These are phyloP conservation scores for Brenthis ino DNA, from an alignment of 2,888 invertebrate genomes.

Conservation along the genomic window DNA sequence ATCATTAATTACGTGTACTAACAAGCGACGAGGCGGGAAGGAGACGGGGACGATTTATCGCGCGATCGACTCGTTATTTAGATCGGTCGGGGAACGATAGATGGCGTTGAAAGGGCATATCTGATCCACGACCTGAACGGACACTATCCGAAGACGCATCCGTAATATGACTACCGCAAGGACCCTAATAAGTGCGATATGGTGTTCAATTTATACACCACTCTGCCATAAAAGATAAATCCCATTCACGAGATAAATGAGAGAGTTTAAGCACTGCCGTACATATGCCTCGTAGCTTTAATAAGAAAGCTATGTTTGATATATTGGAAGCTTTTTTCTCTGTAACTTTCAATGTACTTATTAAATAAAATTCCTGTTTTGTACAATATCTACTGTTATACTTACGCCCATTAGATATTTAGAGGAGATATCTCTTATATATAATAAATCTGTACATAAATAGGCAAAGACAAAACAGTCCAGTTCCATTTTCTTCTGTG, in stretches of 20 bases:
- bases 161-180: constrained; percentile 14
- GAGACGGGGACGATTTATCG: constrained; percentile 70
- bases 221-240: not conserved
- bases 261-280: not conserved
- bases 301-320: too few species aligned
- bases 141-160: constrained; percentile 26
- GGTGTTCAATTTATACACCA: not conserved
- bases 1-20: constrained; percentile 73
- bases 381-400: too few species aligned
- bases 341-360: too few species aligned
- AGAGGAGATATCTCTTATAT: too few species aligned
- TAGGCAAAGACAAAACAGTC: too few species aligned
- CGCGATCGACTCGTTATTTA: constrained; percentile 73
- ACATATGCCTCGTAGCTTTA: too few species aligned
- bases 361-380: too few species aligned
- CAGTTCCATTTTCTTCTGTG: too few species aligned
- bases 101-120: constrained; percentile 67
- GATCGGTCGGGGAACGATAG: constrained; percentile 72
- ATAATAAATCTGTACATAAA: too few species aligned
- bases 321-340: too few species aligned
- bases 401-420: too few species aligned
- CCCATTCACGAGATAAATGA: not conserved
- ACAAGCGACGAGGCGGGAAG: constrained; percentile 66
- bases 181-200: constrained; percentile 12
- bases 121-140: constrained; percentile 68